Conservation (phyloP, 2,113 vertebrate genomes). For the Otus sunia region DNA sequence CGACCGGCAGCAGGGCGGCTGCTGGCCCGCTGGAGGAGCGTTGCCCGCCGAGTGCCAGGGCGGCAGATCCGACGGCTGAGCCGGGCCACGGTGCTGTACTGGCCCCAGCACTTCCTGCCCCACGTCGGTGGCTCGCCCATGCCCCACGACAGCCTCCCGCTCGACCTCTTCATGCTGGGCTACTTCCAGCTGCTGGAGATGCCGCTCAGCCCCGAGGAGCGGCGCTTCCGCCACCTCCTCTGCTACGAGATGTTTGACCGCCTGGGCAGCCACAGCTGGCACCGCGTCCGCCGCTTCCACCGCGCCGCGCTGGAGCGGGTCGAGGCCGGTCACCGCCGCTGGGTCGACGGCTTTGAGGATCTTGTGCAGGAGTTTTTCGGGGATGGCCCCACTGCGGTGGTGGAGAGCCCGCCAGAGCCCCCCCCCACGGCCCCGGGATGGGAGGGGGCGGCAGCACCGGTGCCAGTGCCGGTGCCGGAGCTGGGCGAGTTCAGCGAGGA, state of each 20-base stretch:
- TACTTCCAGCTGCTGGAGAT: slow-evolving; percentile 99
- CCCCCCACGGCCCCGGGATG: not conserved
- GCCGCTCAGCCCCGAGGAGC: slow-evolving; percentile 88
- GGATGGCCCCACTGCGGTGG: slow-evolving; percentile 44
- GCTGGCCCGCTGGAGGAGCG: slow-evolving; percentile 88
- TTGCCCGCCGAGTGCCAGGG: slow-evolving; percentile 85
- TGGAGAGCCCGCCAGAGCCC: not conserved
- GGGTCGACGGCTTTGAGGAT: slow-evolving; percentile 92
- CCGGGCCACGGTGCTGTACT: slow-evolving; percentile 84
- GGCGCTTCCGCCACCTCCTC: slow-evolving; percentile 93
- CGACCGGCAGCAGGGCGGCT: slow-evolving; percentile 77
- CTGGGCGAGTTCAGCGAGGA: slow-evolving; percentile 94
- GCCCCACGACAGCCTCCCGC: slow-evolving; percentile 85
- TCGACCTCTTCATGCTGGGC: slow-evolving; percentile 98
- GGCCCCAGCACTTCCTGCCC: slow-evolving; percentile 95
- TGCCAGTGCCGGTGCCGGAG: slow-evolving; percentile 72
- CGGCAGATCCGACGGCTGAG: slow-evolving; percentile 80
- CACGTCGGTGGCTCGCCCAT: slow-evolving; percentile 80
- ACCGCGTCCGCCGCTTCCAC: slow-evolving; percentile 88
- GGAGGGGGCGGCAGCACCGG: not conserved
- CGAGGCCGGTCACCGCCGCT: slow-evolving; percentile 82
- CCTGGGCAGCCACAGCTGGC: slow-evolving; percentile 91
- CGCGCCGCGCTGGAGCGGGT: slow-evolving; percentile 85
- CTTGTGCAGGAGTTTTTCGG: slow-evolving; percentile 88
- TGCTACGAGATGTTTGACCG: slow-evolving; percentile 98